Base-by-base conservation (phyloP, 1,140 invertebrate genomes). In the Pectinophora gossypiella region DNA sequence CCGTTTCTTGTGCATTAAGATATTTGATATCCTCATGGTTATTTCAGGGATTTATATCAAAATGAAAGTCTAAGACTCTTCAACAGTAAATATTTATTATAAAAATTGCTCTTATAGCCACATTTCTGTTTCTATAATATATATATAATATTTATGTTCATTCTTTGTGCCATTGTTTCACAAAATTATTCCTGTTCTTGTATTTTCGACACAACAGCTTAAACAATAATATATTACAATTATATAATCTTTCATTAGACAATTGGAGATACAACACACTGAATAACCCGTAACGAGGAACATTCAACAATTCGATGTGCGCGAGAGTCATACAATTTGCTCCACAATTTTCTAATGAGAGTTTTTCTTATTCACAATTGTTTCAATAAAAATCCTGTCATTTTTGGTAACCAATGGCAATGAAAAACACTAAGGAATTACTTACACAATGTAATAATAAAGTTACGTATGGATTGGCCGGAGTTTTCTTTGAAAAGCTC, bases 41-140 rank as follows among this genome's bases (percentile, higher is more conserved):
- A n/a, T n/a, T 32, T 32, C 2, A 32, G 27, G 27, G 2, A 32
- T 32, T 32, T 9, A 23, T 5, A 32, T 32, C 7, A 20, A 63
- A 83, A 79, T 78, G 48, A 81, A 79, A 81, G 59, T 52, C 69
- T 15, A 19, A 54, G 60, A 50, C 71, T 84, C 83, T 72, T 86
- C 83, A 86, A 86, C 83, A 86, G 83, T 86, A 86, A 86, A 86
- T 86, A 86, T 86, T 86, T 86, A 86, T 86, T 86, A 86, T 86
- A 86, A 86, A 86, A 86, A 86, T 86, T 86, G 83, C 80, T 86
- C 81, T 86, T 86, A 86, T 86, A 86, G 81, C 68, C 79, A 86
- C 83, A 83, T 86, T 86, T 85, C 83, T 85, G 80, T 85, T 78
- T 82, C 73, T 82, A 83, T 86, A 86, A 12, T 12, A 83, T 83